Base-by-base conservation (phyloP, 2,888 invertebrate species). In the Lagria hirta region DNA sequence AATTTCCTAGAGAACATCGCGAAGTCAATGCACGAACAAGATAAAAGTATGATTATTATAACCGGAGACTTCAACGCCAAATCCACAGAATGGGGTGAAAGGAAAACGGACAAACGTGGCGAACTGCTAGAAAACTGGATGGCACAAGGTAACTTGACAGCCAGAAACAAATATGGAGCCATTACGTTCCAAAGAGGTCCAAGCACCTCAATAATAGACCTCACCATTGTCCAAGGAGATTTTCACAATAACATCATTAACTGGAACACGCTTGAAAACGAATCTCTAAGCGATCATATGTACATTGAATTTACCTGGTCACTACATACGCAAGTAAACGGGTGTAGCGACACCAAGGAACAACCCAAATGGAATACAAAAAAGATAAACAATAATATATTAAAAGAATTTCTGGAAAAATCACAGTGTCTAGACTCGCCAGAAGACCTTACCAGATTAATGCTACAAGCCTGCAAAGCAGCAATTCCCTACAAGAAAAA, bases 241-340 rank as follows among this genome's bases (percentile, higher is more conserved):
- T n/a, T 23, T 10, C 8, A n/a, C 4, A 23, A 23, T 23, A 23
- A 23, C 23, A 23, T 23, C 7, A n/a, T 8, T 8, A 4, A 16
- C 8, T 28, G 15, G 28, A 14, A 3, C n/a, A 28, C 15, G 12
- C 3, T 13, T 14, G 28, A 28, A 11, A 28, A 14, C 4, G 28
- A 28, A 14, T 28, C 28, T 8, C 28, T 28, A 14, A 28, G 28
- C 15, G 28, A 28, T 16, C 28, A 28, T n/a, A 28, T 5, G 13
- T 11, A 11, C 15, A 13, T 28, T 4, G n/a, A 8, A 7, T 26
- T 26, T 5, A 11, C 3, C 7, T 26, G 26, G 26, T n/a, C n/a
- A n/a, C n/a, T n/a, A n/a, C n/a, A n/a, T n/a, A n/a, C n/a, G n/a
- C n/a, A n/a, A n/a, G n/a, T n/a, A n/a, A n/a, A n/a, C n/a, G n/a